Evolutionary conservation across 2,888 invertebrate genomes (phyloP).

Genomic region (Ariolimax columbianus): DNA sequence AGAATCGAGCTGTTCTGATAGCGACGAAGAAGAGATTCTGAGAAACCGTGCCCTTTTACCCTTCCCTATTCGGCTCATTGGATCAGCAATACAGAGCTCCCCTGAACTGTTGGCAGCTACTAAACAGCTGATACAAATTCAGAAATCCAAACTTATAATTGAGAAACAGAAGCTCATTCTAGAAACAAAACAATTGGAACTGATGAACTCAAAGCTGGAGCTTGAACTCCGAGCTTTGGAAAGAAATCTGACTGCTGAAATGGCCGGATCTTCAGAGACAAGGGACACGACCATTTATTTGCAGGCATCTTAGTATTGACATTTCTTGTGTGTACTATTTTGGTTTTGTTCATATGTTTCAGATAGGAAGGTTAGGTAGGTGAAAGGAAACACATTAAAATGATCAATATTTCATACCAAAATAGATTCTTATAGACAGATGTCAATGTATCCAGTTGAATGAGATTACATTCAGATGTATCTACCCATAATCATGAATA

Average conservation of each 20-base stretch:
- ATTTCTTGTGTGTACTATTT: neutral
- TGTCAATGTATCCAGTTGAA: too few species aligned
- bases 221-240: constrained; percentile 36
- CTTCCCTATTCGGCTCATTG: constrained; percentile 46
- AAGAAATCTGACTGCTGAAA: constrained; percentile 42
- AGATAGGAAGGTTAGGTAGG: too few species aligned
- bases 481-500: too few species aligned
- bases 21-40: constrained; percentile 46
- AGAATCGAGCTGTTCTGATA: constrained; percentile 45
- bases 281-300: constrained; percentile 48
- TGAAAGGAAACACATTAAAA: too few species aligned
- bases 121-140: constrained; percentile 45
- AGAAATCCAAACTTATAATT: constrained; percentile 37
- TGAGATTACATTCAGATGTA: too few species aligned
- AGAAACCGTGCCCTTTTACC: constrained; percentile 38
- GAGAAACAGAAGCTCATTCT: constrained; percentile 42
- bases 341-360: too few species aligned
- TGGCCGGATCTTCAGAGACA: constrained; percentile 5
- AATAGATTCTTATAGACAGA: too few species aligned
- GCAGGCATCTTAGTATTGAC: constrained; percentile 29
- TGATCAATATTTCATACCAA: too few species aligned
- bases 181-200: constrained; percentile 44
- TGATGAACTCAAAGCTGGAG: constrained; percentile 42
- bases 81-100: constrained; percentile 40
- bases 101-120: constrained; percentile 39